Evolutionary conservation across 2,888 invertebrate genomes (phyloP), one percentile per base, ranked within the genome.

Genomic region (Scelioninae gen. 2): DNA sequence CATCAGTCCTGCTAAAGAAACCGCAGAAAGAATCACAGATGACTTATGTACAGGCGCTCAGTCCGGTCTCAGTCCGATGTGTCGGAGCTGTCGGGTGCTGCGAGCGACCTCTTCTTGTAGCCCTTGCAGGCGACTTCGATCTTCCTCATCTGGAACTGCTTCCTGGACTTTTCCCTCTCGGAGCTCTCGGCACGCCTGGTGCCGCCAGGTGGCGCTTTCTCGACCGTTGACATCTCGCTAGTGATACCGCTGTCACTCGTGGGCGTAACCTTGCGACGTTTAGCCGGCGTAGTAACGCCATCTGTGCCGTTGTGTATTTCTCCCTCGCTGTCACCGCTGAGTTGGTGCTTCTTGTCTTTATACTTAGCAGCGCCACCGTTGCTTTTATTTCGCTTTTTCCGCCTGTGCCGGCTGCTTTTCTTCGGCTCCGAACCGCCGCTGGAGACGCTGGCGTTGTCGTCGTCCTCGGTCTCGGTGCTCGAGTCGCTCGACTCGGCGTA

Each of bases 161-260:
- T 39, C 3, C 58, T 22, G 0, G 33, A n/a, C 2, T 10, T 48
- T 6, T 63, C 63, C 1, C 55, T 31, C 2, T 70, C 70, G 2
- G 70, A 18, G 9, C 60, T 69, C 15, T 57, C 67, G 16, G 37
- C 45, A 2, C 68, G 33, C 1, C 39, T 39, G 7, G 50, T 10
- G 11, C 46, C 55, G 0, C 39, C 33, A 5, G 60, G 53, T 3
- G 2, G 15, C n/a, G 13, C 16, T 43, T 82, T 84, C 35, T 85
- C 84, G 0, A 74, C 70, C 0, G 84, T 83, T 1, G 86, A 86
- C 6, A 84, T 73, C 9, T 83, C 83, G 5, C 86, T 85, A 1
- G 80, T 81, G 35, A 86, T 83, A 4, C 85, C 86, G 64, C 85
- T 86, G 65, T 86, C 86, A 0, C 86, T 82, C 1, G 84, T 84